A percentile compares a stretch with the other conserved stretches of the same genome.
Conservation (phyloP, 1,140 invertebrate species). For the Bombus superbus region DNA sequence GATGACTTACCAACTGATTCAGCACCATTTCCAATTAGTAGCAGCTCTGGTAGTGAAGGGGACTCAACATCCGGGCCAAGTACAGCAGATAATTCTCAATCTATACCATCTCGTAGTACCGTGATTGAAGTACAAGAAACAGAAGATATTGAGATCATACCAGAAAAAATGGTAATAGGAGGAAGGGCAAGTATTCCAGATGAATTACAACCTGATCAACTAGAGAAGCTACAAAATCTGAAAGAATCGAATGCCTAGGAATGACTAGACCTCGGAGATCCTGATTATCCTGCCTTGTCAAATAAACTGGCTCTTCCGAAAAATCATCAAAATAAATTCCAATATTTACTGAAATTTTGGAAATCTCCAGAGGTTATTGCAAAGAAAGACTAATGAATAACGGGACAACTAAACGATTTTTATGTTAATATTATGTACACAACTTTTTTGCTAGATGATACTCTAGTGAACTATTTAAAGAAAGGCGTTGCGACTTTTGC, state of each 20-base stretch:
- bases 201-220: constrained; percentile 92
- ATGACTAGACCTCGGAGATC: constrained; percentile 78
- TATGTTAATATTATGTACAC: constrained; percentile 75
- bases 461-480: constrained; percentile 56
- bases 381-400: constrained; percentile 73
- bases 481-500: constrained; percentile 74
- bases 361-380: constrained; percentile 74
- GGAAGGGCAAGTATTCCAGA: constrained; percentile 91
- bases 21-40: constrained; percentile 84
- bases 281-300: constrained; percentile 73
- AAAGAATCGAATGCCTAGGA: constrained; percentile 94
- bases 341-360: constrained; percentile 79
- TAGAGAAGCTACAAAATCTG: constrained; percentile 91
- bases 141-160: constrained; percentile 69
- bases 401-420: constrained; percentile 69
- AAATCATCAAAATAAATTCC: constrained; percentile 79
- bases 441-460: constrained; percentile 75
- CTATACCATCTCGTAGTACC: constrained; percentile 75
- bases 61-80: constrained; percentile 85
- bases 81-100: constrained; percentile 85
- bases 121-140: constrained; percentile 70
- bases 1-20: constrained; percentile 81
- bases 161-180: constrained; percentile 87
- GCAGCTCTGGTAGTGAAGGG: constrained; percentile 85
- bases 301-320: constrained; percentile 79